Conservation (phyloP, 2,888 invertebrate genomes). For the Ennomos fuscantarius region DNA sequence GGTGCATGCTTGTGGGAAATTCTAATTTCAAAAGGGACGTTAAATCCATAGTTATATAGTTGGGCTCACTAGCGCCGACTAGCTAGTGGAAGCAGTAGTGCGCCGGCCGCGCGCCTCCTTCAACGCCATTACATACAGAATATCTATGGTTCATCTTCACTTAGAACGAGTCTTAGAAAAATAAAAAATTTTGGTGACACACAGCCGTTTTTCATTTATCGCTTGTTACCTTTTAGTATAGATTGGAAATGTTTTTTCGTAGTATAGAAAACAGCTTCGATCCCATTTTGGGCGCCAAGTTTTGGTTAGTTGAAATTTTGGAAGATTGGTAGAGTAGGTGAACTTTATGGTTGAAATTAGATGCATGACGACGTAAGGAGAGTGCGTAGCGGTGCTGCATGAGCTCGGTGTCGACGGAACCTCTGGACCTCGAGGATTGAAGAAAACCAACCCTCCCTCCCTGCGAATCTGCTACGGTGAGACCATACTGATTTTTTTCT, state of each 20-base stretch:
- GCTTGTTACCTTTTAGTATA: conserved; percentile 73
- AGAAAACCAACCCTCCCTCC: conserved; percentile 37
- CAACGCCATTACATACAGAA: conserved; percentile 68
- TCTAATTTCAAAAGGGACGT: conserved; percentile 34
- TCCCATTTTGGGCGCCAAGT: conserved; percentile 66
- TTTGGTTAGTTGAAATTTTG: conserved; percentile 34
- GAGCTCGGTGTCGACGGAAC: conserved; percentile 52
- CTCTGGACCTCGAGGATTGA: conserved; percentile 47
- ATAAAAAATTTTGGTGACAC: conserved; percentile 73
- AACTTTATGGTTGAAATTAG: conserved; percentile 57
- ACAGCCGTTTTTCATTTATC: conserved; percentile 83
- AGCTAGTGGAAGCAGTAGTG: conserved; percentile 67
- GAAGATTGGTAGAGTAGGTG: conserved; percentile 43
- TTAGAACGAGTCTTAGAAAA: conserved; percentile 78
- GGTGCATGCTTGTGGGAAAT: conserved; percentile 16
- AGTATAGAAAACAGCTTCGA: conserved; percentile 70
- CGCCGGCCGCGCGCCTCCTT: conserved; percentile 77
- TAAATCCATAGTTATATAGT: conserved; percentile 52
- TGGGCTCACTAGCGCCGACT: conserved; percentile 61
- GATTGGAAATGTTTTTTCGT: conserved; percentile 55
- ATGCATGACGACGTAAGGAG: conserved; percentile 71
- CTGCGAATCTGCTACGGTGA: conserved; percentile 51
- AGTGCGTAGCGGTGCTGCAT: conserved; percentile 71
- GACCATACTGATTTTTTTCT: conserved; percentile 52
- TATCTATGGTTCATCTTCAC: conserved; percentile 81